phyloP scores from a whole-genome alignment of 2,888 invertebrate species.

The Acanthococcus lagerstroemiae region DNA sequence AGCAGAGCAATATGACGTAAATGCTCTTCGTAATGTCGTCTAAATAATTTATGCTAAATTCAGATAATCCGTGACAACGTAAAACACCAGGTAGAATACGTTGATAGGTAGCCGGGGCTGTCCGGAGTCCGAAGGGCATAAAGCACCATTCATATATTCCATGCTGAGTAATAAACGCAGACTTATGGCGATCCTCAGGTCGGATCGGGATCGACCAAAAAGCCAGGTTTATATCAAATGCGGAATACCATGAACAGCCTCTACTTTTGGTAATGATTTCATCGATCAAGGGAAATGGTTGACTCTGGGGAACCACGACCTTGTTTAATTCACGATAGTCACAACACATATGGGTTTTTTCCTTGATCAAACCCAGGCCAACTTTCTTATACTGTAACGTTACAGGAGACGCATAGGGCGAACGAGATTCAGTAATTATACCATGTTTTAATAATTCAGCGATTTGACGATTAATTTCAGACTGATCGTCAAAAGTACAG shows the following conservation, averaged over 20 bases:
- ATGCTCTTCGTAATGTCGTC: constrained; percentile 33
- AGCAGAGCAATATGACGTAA: constrained; percentile 33
- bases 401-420: constrained; percentile 16
- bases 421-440: constrained; percentile 13
- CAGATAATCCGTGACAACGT: neutral
- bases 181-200: constrained; percentile 9
- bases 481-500: constrained; percentile 12
- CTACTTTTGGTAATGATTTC: constrained; percentile 33
- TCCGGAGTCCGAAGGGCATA: constrained; percentile 20
- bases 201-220: constrained; percentile 39
- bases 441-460: constrained; percentile 5
- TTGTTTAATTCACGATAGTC: constrained; percentile 25
- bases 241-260: constrained; percentile 40
- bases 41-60: neutral
- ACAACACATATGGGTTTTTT: neutral
- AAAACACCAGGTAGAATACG: neutral
- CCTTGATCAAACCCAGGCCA: neutral
- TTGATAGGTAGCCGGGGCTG: constrained; percentile 1
- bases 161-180: constrained; percentile 19
- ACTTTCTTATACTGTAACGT: constrained; percentile 14
- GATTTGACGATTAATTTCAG: constrained; percentile 18
- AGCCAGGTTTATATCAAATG: constrained; percentile 41
- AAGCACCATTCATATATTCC: neutral
- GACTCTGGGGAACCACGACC: neutral
- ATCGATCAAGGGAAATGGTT: constrained; percentile 13